Base-by-base conservation (phyloP, 2,797 vertebrate genomes). In the Coregonus ussuriensis region DNA sequence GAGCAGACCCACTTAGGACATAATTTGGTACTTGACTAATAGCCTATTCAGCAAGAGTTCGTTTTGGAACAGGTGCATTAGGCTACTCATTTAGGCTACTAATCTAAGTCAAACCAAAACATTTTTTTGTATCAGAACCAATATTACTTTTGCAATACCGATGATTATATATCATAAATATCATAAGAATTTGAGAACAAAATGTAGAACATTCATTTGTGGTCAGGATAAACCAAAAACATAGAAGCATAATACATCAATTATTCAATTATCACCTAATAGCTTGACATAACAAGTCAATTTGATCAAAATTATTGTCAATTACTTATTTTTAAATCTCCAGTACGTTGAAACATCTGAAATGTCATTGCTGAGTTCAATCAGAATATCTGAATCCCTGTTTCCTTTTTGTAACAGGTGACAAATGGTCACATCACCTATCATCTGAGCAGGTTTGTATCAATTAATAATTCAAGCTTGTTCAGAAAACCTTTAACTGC, bases 341-440 rank as follows among this genome's bases (percentile, higher is more conserved):
- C 41, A 47, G 41, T 47, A 3, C 11, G 9, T 13, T 47, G 41
- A 47, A 9, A 47, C 41, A 47, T 69, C 31, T 69, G 35, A 21
- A n/a, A 56, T 72, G 14, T 31, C 25, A 33, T 72, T 72, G 51
- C 3, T 31, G 25, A 72, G 71, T 29, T 72, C 15, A 56, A 56
- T 72, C 37, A 70, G 37, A 47, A 18, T 84, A 65, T 65, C 11
- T 47, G 66, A 68, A 70, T 79, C 59, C 52, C 74, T 9, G 59
- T 75, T 15, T 81, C 53, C 63, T 76, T 33, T 62, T 77, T 71
- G 91, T 91, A 93, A 93, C 91, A 92, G 91, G 91, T 92, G 92
- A 88, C 77, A 87, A 67, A 66, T 77, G 65, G 73, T 75, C 68
- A 47, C 62, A 37, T 72, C 74, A 72, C 59, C 75, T 65, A 6